Conservation (phyloP, 2,888 invertebrate species). For the Chaetogeoica ovagalla region DNA sequence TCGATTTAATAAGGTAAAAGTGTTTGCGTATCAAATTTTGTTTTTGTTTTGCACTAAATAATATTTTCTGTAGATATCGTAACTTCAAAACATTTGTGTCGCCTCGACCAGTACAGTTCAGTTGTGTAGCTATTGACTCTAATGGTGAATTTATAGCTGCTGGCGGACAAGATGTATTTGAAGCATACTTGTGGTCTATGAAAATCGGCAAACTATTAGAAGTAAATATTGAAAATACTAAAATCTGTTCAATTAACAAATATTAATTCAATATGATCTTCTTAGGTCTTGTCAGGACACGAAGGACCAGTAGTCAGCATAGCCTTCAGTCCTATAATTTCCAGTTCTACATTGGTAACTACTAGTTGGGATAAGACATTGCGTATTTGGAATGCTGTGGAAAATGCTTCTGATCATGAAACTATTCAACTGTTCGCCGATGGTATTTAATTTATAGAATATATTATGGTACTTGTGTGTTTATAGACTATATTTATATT, state of each 20-base stretch:
- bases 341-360: slow-evolving; percentile 78
- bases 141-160: slow-evolving; percentile 93
- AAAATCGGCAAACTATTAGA: slow-evolving; percentile 90
- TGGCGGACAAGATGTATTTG: slow-evolving; percentile 91
- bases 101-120: slow-evolving; percentile 88
- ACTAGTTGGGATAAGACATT: slow-evolving; percentile 95
- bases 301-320: slow-evolving; percentile 87
- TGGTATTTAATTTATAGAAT: slow-evolving; percentile 55
- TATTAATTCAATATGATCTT: slow-evolving; percentile 50
- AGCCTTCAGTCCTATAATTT: slow-evolving; percentile 74
- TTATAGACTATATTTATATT: not conserved
- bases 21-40: slow-evolving; percentile 28
- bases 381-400: slow-evolving; percentile 88
- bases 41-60: not conserved
- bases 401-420: slow-evolving; percentile 78
- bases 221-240: slow-evolving; percentile 60
- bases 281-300: slow-evolving; percentile 82
- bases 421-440: slow-evolving; percentile 77
- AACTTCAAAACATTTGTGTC: slow-evolving; percentile 97
- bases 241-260: not conserved
- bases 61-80: slow-evolving; percentile 73
- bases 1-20: slow-evolving; percentile 79
- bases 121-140: slow-evolving; percentile 83
- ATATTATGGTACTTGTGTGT: not conserved
- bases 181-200: slow-evolving; percentile 94